phyloP scores from a whole-genome alignment of 2,888 invertebrate genomes.

The Agriopis leucophaearia region DNA sequence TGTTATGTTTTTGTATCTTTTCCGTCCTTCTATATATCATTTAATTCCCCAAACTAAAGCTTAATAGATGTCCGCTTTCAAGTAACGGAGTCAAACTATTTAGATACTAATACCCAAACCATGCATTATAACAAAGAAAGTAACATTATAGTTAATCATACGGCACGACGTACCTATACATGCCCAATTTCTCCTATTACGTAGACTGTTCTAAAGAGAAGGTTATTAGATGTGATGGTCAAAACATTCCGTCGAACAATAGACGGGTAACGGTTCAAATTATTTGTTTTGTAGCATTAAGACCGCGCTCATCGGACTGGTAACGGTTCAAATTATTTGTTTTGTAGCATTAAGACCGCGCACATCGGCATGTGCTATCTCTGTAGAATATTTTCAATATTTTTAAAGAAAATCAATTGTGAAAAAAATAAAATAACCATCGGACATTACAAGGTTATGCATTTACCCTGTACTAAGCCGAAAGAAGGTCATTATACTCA shows the following conservation, averaged over 20 bases:
- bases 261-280: conserved; percentile 5
- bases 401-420: no score
- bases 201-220: conserved; percentile 28
- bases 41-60: conserved; percentile 22
- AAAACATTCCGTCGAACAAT: conserved; percentile 39
- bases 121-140: conserved; percentile 56
- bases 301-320: not conserved
- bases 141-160: conserved; percentile 58
- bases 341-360: no score
- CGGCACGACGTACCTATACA: conserved; percentile 39
- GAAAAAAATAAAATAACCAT: no score
- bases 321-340: no score
- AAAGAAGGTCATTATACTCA: no score
- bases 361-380: no score
- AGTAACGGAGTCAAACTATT: conserved; percentile 42
- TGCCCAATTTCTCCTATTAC: conserved; percentile 60
- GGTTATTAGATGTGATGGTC: conserved; percentile 40
- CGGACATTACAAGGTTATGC: no score
- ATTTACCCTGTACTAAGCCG: no score
- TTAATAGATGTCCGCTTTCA: conserved; percentile 43
- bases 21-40: not conserved
- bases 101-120: conserved; percentile 41
- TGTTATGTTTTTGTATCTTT: no score
- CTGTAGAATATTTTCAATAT: no score
- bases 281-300: conserved; percentile 2